Conservation (phyloP, 2,888 invertebrate species). For the Notocelia uddmanniana region DNA sequence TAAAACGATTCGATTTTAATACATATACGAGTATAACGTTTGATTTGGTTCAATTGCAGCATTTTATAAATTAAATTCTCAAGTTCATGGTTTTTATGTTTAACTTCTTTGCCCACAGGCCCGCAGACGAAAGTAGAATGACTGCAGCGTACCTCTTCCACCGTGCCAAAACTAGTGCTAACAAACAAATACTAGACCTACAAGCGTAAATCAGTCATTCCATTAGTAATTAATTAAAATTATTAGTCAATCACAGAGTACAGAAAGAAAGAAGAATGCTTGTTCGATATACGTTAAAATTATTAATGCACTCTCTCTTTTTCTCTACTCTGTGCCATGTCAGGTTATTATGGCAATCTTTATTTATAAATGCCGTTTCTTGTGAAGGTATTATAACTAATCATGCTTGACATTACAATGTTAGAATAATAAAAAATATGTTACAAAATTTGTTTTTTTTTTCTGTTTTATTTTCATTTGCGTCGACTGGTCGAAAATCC, state of each 20-base stretch:
- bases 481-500: no score
- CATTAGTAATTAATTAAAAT: conserved; percentile 34
- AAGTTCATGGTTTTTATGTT: not conserved
- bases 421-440: conserved; percentile 64
- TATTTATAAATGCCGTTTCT: conserved; percentile 59
- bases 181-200: conserved; percentile 50
- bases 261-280: conserved; percentile 33
- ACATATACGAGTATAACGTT: no score
- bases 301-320: conserved; percentile 27
- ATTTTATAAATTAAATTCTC: no score
- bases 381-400: conserved; percentile 56
- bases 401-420: conserved; percentile 61
- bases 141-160: conserved; percentile 50
- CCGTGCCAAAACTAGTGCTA: conserved; percentile 50
- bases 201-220: conserved; percentile 16
- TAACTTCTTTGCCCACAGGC: conserved; percentile 62
- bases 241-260: conserved; percentile 38
- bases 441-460: conserved; percentile 56
- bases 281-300: conserved; percentile 8
- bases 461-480: no score
- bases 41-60: no score
- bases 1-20: no score
- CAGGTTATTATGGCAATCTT: conserved; percentile 25
- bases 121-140: conserved; percentile 71
- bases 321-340: conserved; percentile 39